phyloP scores from a whole-genome alignment of 2,113 vertebrate genomes.

The Scalopus aquaticus region DNA sequence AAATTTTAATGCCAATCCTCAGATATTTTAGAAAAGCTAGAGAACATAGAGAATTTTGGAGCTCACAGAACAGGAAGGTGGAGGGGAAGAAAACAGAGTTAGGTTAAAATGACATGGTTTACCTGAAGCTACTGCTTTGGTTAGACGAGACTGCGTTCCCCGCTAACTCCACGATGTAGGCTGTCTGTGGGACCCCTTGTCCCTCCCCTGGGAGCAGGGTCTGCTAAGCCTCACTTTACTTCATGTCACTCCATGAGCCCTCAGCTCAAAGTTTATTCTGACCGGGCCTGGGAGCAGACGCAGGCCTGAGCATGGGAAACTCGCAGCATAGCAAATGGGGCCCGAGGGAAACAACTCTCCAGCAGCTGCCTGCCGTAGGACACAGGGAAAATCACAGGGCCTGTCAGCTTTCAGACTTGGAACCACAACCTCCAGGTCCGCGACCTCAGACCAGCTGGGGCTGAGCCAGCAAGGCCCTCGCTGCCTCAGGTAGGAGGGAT shows the following conservation, averaged over 20 bases:
- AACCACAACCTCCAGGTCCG: no score
- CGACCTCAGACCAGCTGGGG: neutral
- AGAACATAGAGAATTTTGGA: neutral
- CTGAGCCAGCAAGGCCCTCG: neutral
- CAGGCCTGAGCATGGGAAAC: neutral
- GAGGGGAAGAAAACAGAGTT: neutral
- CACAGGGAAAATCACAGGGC: neutral
- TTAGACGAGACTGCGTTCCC: neutral
- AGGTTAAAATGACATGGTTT: neutral
- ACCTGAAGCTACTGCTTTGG: neutral
- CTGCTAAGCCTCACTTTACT: neutral
- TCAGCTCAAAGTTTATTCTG: no score
- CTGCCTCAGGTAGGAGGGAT: no score
- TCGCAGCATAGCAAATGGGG: neutral
- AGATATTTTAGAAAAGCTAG: neutral
- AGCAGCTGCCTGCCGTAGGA: no score
- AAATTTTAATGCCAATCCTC: neutral
- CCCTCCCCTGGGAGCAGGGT: neutral
- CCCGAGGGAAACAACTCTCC: neutral
- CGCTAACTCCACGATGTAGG: neutral
- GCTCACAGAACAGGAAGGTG: no score
- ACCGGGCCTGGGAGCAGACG: rapidly evolving
- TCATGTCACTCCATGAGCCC: neutral
- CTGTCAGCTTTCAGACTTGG: neutral
- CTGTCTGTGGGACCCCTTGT: neutral